Evolutionary conservation across 2,888 invertebrate genomes (phyloP).

Genomic region (Nasonovia ribisnigri): DNA sequence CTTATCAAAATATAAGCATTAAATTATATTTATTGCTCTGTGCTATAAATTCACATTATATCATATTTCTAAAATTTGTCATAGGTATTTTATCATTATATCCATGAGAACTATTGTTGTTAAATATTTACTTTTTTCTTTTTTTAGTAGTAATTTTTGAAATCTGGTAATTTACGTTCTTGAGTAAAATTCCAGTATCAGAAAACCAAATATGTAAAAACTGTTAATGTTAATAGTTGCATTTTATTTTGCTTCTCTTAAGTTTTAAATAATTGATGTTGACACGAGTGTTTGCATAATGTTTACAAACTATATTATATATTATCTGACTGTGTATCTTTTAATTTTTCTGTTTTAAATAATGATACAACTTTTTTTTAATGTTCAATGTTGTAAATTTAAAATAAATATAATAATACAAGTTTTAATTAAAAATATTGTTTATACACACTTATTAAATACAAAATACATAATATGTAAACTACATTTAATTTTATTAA

Average conservation of each 20-base stretch:
- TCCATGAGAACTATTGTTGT: not conserved
- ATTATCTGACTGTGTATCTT: not conserved
- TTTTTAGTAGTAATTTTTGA: not conserved
- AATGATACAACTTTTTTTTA: not conserved
- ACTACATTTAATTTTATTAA: not conserved
- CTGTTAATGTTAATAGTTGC: not conserved
- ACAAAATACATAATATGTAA: not conserved
- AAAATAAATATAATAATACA: not conserved
- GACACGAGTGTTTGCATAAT: not conserved
- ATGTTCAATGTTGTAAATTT: not conserved
- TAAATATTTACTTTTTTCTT: not conserved
- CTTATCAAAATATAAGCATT: not conserved
- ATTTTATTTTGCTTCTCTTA: not conserved
- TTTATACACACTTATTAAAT: not conserved
- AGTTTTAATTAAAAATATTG: not conserved
- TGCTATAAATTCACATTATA: not conserved
- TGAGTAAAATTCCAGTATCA: not conserved
- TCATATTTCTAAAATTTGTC: not conserved
- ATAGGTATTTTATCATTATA: not conserved
- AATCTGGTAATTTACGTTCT: not conserved
- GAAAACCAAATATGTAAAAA: not conserved
- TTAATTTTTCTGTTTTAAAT: not conserved
- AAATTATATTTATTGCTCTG: not conserved
- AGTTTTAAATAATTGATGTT: conserved; percentile 9
- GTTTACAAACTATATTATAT: not conserved